These are phyloP conservation scores for Zaprionus lachaisei DNA, from an alignment of 1,140 invertebrate genomes.

Conservation along the genomic window DNA sequence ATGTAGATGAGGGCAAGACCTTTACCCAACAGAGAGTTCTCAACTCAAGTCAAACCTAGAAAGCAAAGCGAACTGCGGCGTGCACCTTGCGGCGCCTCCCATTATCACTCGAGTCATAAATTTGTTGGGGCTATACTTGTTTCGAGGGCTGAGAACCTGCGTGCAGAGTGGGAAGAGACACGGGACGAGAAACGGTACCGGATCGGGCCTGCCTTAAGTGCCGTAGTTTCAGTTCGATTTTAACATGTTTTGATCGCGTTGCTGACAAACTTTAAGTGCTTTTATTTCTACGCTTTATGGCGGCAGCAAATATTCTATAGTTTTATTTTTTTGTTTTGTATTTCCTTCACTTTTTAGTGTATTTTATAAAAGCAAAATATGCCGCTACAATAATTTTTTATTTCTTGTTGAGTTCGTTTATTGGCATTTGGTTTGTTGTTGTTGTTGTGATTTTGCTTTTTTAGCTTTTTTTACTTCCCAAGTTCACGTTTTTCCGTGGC, in stretches of 20 bases:
- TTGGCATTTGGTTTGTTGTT: conserved; percentile 58
- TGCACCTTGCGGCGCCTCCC: conserved; percentile 83
- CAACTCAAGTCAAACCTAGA: neutral
- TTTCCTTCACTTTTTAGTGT: conserved; percentile 12
- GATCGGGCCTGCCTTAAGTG: conserved; percentile 53
- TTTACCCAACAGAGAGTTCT: no score
- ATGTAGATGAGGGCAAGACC: conserved; percentile 60
- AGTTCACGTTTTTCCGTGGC: conserved; percentile 32
- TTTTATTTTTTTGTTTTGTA: neutral
- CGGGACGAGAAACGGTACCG: neutral
- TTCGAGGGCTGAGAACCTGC: conserved; percentile 9
- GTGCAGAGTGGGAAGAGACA: neutral
- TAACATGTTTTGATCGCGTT: conserved; percentile 66
- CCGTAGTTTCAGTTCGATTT: conserved; percentile 78
- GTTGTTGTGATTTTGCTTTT: conserved; percentile 24
- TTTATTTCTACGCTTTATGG: conserved; percentile 78
- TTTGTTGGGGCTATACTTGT: conserved; percentile 51
- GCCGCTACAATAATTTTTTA: conserved; percentile 68
- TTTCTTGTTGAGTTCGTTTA: conserved; percentile 49
- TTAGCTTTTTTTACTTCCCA: conserved; percentile 59
- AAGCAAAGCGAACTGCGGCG: conserved; percentile 28
- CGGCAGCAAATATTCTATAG: conserved; percentile 42
- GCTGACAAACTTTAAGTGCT: conserved; percentile 81
- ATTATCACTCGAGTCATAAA: conserved; percentile 81
- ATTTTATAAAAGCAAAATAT: conserved; percentile 70